These are phyloP conservation scores for Chlorodrepanis virens DNA, from an alignment of 2,113 vertebrate genomes.

Conservation along the genomic window DNA sequence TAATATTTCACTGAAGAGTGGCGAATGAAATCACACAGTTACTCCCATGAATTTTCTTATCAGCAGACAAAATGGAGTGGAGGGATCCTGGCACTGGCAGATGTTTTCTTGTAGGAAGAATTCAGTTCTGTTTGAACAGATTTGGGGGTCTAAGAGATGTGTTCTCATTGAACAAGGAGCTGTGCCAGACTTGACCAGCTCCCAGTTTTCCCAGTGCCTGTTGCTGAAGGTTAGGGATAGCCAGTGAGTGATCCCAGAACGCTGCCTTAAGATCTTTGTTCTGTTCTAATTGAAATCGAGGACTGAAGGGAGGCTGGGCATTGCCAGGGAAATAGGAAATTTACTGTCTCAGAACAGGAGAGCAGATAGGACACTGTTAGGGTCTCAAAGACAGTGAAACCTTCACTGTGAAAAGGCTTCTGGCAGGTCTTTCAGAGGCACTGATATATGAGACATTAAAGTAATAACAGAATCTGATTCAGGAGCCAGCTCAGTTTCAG, in stretches of 20 bases:
- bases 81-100: not conserved
- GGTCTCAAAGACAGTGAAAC: not conserved
- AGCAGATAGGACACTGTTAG: not conserved
- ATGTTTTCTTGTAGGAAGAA: not conserved
- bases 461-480: not conserved
- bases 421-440: not conserved
- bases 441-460: not conserved
- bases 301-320: not conserved
- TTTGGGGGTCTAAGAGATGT: not conserved
- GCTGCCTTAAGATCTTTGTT: not conserved
- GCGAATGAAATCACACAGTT: not conserved
- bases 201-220: not conserved
- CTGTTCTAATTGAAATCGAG: not conserved
- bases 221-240: not conserved
- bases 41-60: not conserved
- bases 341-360: not conserved
- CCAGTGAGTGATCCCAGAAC: not conserved
- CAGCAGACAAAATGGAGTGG: not conserved
- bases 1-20: not conserved
- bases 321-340: not conserved
- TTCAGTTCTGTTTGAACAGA: not conserved
- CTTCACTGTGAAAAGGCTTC: not conserved
- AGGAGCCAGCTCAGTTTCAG: not conserved
- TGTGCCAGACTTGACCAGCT: not conserved
- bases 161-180: not conserved